These are phyloP conservation scores for Apis cerana DNA, from an alignment of 1,140 invertebrate genomes.

Conservation along the genomic window DNA sequence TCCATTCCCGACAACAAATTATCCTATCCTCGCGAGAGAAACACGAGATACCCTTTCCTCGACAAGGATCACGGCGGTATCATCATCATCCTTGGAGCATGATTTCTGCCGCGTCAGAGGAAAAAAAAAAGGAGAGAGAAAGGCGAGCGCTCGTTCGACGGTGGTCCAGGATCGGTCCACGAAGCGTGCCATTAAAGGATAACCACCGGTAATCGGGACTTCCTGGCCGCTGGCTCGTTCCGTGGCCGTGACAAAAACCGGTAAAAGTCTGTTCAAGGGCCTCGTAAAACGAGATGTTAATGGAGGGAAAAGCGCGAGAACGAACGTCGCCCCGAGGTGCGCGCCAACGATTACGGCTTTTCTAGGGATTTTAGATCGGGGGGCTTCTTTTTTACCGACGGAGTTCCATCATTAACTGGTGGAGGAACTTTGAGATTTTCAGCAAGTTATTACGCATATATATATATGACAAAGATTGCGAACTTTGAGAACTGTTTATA, in stretches of 20 bases:
- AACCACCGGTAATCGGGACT: slow-evolving; percentile 53
- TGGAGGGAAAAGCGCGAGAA: slow-evolving; percentile 56
- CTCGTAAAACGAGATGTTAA: slow-evolving; percentile 58
- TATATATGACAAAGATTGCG: too few relatives aligned
- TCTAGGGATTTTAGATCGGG: too few relatives aligned
- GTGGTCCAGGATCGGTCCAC: slow-evolving; percentile 47
- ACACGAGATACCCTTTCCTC: too few relatives aligned
- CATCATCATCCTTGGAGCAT: background rate
- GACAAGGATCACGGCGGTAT: background rate
- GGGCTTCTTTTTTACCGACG: too few relatives aligned
- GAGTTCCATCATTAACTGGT: too few relatives aligned
- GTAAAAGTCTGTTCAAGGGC: slow-evolving; percentile 4
- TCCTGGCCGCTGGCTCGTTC: slow-evolving; percentile 36
- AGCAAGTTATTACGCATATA: too few relatives aligned
- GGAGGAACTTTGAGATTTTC: too few relatives aligned
- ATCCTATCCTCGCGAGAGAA: background rate
- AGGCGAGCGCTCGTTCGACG: slow-evolving; percentile 13
- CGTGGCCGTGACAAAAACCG: slow-evolving; percentile 40
- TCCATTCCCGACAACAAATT: background rate
- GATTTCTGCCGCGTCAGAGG: background rate
- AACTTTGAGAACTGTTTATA: too few relatives aligned
- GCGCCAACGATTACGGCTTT: slow-evolving; percentile 19
- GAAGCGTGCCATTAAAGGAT: slow-evolving; percentile 44
- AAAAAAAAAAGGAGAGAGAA: background rate
- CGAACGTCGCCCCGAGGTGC: slow-evolving; percentile 50